A percentile compares a stretch with the other conserved stretches of the same genome.
Conservation (phyloP, 1,140 invertebrate genomes). For the Chionoecetes opilio region DNA sequence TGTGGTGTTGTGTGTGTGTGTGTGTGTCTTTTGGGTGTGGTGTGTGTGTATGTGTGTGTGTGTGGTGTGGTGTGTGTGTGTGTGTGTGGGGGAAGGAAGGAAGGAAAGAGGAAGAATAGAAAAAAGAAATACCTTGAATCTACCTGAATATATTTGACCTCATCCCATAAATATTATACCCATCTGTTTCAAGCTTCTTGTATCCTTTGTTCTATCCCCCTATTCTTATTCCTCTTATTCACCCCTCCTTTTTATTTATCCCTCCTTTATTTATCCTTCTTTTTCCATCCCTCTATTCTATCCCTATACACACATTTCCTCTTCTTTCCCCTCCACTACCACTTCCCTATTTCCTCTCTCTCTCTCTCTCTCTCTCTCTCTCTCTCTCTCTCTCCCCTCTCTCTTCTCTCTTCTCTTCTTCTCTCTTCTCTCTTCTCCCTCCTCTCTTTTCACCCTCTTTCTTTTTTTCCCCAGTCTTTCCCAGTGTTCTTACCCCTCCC, state of each 20-base stretch:
- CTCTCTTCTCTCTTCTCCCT: not conserved
- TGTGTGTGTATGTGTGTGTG: no score
- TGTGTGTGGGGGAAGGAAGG: no score
- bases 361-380: not conserved
- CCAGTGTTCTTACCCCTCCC: not conserved
- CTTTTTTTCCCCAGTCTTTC: not conserved
- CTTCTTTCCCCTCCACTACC: not conserved
- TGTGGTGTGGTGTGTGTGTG: no score
- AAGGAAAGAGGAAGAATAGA: no score
- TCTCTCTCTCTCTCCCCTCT: not conserved
- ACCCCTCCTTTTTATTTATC: not conserved
- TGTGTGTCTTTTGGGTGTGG: no score
- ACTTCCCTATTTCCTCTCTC: not conserved
- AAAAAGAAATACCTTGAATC: no score
- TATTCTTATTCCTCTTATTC: not conserved
- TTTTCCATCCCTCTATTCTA: not conserved
- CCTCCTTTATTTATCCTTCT: not conserved
- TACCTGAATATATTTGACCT: no score
- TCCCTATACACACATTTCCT: not conserved
- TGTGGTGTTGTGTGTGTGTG: no score
- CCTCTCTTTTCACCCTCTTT: not conserved
- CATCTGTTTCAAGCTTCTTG: no score
- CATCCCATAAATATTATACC: no score
- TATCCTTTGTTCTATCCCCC: not conserved
- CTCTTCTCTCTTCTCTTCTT: not conserved